These are phyloP conservation scores for Columba livia DNA, from an alignment of 2,113 vertebrate species.

Conservation along the genomic window DNA sequence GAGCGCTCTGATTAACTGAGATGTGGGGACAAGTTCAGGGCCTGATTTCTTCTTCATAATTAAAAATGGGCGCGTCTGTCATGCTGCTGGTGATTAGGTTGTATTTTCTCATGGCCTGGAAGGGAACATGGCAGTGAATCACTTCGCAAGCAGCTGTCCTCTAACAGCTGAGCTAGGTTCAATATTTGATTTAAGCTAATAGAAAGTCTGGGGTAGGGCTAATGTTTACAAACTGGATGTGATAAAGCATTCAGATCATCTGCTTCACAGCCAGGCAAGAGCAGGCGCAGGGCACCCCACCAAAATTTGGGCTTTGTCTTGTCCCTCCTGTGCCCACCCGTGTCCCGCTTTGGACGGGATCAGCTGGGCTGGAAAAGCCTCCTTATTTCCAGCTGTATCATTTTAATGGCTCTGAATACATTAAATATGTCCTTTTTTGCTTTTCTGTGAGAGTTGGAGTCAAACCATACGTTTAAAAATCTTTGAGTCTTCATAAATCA, in stretches of 20 bases:
- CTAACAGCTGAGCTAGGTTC: slow-evolving; percentile 59
- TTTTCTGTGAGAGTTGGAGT: slow-evolving; percentile 18
- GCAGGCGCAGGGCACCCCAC: background rate
- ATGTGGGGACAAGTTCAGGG: slow-evolving; percentile 49
- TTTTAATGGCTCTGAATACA: background rate
- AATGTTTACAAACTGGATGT: slow-evolving; percentile 51
- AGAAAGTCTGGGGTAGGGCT: slow-evolving; percentile 35
- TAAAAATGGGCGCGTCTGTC: slow-evolving; percentile 56
- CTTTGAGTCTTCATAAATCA: slow-evolving; percentile 62
- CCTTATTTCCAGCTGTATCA: background rate
- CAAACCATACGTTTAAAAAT: slow-evolving; percentile 6
- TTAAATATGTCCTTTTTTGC: slow-evolving; percentile 21
- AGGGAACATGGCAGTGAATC: slow-evolving; percentile 62
- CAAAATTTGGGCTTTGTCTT: background rate
- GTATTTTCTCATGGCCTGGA: slow-evolving; percentile 47
- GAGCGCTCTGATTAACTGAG: slow-evolving; percentile 27
- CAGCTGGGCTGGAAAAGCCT: background rate
- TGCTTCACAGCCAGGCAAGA: background rate
- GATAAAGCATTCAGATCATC: slow-evolving; percentile 47
- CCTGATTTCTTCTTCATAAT: slow-evolving; percentile 56
- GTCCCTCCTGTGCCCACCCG: background rate
- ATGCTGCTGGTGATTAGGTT: slow-evolving; percentile 54
- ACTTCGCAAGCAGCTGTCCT: slow-evolving; percentile 47
- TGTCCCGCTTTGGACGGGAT: fast-evolving
- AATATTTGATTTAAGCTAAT: slow-evolving; percentile 63